phyloP scores from a whole-genome alignment of 2,888 invertebrate genomes.

The Noctua fimbriata region DNA sequence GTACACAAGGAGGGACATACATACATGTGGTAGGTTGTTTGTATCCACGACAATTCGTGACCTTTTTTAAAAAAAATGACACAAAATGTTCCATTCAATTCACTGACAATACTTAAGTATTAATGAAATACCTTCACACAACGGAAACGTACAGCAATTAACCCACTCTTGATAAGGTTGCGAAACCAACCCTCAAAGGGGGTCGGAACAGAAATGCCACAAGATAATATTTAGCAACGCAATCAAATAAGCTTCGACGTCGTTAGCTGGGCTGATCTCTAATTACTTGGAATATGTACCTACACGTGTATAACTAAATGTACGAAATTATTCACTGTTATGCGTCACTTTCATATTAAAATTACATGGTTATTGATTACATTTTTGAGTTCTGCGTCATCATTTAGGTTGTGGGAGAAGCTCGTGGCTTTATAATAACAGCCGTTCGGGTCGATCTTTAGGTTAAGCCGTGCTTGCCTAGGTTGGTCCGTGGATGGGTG shows the following conservation, averaged over 20 bases:
- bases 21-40: not conserved
- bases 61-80: not conserved
- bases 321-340: not conserved
- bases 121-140: slow-evolving; percentile 7
- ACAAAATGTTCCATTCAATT: not conserved
- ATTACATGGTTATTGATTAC: not conserved
- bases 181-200: slow-evolving; percentile 39
- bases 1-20: no score
- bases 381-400: no score
- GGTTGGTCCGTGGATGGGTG: no score
- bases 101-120: not conserved
- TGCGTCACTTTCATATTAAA: not conserved
- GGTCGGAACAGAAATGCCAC: slow-evolving; percentile 42
- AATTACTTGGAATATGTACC: slow-evolving; percentile 43
- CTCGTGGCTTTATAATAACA: no score
- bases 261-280: slow-evolving; percentile 53
- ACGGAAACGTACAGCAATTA: slow-evolving; percentile 43
- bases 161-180: slow-evolving; percentile 44
- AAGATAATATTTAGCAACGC: slow-evolving; percentile 61
- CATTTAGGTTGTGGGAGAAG: no score
- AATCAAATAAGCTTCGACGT: slow-evolving; percentile 58
- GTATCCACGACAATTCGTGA: not conserved
- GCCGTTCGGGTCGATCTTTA: no score
- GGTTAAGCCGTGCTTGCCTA: no score
- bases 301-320: not conserved